A percentile compares a stretch with the other conserved stretches of the same genome.
phyloP scores from a whole-genome alignment of 1,140 invertebrate species.

The Spodoptera litura region DNA sequence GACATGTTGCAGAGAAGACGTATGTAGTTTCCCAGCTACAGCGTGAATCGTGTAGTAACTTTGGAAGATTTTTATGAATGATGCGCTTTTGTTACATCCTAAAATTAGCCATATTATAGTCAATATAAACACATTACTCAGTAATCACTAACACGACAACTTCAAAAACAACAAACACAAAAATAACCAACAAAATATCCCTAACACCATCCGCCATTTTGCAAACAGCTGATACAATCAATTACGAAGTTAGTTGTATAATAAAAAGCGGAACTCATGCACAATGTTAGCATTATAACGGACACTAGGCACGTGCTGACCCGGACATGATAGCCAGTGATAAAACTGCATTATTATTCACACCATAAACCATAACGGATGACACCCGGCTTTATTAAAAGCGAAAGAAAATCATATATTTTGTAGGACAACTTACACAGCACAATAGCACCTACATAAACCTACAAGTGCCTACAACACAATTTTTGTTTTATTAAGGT shows the following conservation, averaged over 20 bases:
- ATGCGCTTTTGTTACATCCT: too few species aligned
- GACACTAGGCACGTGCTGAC: slow-evolving; percentile 37
- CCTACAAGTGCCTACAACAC: too few species aligned
- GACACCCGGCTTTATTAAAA: slow-evolving; percentile 29
- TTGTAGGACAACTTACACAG: background rate
- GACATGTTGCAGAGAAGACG: too few species aligned
- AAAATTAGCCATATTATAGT: too few species aligned
- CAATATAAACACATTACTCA: background rate
- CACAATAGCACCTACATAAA: too few species aligned
- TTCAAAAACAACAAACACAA: background rate
- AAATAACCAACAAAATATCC: background rate
- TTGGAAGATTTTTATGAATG: too few species aligned
- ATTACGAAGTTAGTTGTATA: slow-evolving; percentile 38
- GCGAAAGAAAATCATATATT: background rate
- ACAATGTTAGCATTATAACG: slow-evolving; percentile 17
- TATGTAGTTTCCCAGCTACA: too few species aligned
- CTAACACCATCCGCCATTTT: background rate
- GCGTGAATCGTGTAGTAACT: too few species aligned
- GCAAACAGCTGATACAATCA: slow-evolving; percentile 26
- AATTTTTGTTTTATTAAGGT: too few species aligned
- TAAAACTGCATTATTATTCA: slow-evolving; percentile 36
- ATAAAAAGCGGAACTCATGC: slow-evolving; percentile 28
- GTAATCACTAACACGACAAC: background rate
- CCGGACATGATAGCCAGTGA: slow-evolving; percentile 37
- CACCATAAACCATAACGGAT: slow-evolving; percentile 3